phyloP scores from a whole-genome alignment of 2,888 invertebrate species.

The Lochmaea capreae region DNA sequence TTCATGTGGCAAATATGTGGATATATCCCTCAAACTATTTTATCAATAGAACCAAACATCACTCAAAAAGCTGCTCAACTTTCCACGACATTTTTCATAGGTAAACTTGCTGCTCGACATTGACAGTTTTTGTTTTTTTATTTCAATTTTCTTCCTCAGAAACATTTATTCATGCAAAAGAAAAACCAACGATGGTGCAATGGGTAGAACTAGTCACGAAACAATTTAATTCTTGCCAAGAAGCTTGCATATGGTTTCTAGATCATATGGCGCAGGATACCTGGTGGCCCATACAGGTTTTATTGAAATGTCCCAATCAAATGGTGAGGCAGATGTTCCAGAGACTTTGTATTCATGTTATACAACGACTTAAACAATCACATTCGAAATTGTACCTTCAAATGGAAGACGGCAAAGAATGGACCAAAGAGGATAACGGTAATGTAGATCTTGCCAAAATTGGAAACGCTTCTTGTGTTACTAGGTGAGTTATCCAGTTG shows the following conservation, averaged over 20 bases:
- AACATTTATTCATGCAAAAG: constrained; percentile 96
- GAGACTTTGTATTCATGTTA: constrained; percentile 93
- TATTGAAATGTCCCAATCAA: constrained; percentile 96
- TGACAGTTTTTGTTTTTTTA: not conserved
- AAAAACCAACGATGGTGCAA: constrained; percentile 97
- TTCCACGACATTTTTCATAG: constrained; percentile 91
- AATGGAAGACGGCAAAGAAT: constrained; percentile 57
- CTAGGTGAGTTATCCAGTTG: constrained; percentile 62
- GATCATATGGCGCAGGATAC: constrained; percentile 93
- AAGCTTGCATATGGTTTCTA: constrained; percentile 92
- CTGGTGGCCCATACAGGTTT: constrained; percentile 93
- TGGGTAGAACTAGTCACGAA: constrained; percentile 96
- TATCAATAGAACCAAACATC: constrained; percentile 82
- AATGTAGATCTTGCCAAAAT: constrained; percentile 68
- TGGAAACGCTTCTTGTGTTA: constrained; percentile 89
- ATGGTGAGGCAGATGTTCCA: constrained; percentile 98
- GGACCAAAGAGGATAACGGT: constrained; percentile 59
- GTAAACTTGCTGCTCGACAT: constrained; percentile 5
- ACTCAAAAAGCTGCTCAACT: constrained; percentile 88
- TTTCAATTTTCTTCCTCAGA: constrained; percentile 66
- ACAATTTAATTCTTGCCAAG: constrained; percentile 91
- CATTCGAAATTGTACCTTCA: constrained; percentile 74
- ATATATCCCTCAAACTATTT: constrained; percentile 89
- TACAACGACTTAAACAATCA: constrained; percentile 81
- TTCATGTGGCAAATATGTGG: constrained; percentile 98